Evolutionary conservation across 2,888 invertebrate genomes (phyloP), one percentile per base, ranked within the genome.

Genomic region (Drosophila kambysellisi): DNA sequence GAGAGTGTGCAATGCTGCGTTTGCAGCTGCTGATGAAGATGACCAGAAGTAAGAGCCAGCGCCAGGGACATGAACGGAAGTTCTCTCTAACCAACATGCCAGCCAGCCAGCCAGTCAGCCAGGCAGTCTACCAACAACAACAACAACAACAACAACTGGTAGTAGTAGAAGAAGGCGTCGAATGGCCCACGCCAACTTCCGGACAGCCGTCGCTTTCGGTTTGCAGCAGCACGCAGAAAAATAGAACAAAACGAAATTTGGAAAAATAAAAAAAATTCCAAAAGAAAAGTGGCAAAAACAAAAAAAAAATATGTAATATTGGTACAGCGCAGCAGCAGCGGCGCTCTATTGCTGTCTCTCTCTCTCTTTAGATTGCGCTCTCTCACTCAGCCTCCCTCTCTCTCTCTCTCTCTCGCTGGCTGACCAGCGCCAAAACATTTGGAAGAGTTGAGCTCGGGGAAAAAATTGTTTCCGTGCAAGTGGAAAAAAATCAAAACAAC

Each of bases 1-100:
- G 53, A n/a, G 58, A 46, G 50, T 71, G 78, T 72, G 70, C 57
- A 20, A 52, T 51, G 70, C 65, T 76, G 77, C 73, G 75, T 81
- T 71, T 67, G 74, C 85, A 76, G 89, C 84, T 82, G 76, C 91
- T 91, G 91, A 88, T 91, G 89, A 91, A 88, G 87, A 90, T 88
- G 87, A 81, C 91, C 91, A 86, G 71, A 70, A 65, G 69, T 70
- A 72, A 46, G 70, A 81, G 73, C 56, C 63, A 82, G 68, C 56
- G 79, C 66, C 62, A 82, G 66, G 71, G 70, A 73, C 79, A 84
- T 63, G 76, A 66, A 87, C 90, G 90, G 88, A 87, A 90, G 74
- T 85, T 70, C 83, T 76, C 91, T 86, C 87, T 87, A 91, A 87
- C 86, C 90, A 91, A 88, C 80, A 89, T 73, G 66, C 58, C 41